Conservation (phyloP, 2,797 vertebrate species). For the Alouatta caraya region DNA sequence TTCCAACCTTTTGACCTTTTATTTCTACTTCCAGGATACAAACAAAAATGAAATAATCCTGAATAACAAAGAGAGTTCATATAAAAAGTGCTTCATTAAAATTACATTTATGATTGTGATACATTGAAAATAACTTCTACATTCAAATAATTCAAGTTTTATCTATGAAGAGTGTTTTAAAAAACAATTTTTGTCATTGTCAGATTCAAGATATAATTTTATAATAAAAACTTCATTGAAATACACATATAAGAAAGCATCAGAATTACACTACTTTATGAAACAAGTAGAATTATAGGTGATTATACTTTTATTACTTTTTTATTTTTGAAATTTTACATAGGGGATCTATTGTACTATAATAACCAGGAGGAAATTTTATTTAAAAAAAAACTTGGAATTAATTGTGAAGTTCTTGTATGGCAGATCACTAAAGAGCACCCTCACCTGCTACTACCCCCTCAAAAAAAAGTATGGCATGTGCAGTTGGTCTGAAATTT, state of each 20-base stretch:
- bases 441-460: not conserved
- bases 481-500: not conserved
- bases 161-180: not conserved
- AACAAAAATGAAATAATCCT: not conserved
- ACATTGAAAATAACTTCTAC: not conserved
- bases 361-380: not conserved
- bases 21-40: constrained; percentile 39
- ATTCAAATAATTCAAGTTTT: not conserved
- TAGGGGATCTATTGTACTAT: not conserved
- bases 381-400: not conserved
- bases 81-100: not conserved
- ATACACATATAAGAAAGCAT: not conserved
- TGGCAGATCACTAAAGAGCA: not conserved
- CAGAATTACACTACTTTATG: not conserved
- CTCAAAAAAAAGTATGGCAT: not conserved
- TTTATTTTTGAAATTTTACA: not conserved
- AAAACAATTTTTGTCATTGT: not conserved
- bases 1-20: constrained; percentile 35
- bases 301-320: not conserved
- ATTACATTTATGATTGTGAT: not conserved
- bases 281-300: not conserved
- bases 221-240: not conserved
- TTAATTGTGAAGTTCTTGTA: not conserved
- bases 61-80: not conserved
- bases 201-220: not conserved